Base-by-base conservation (phyloP, 1,140 invertebrate genomes). In the Drosophila santomea region DNA sequence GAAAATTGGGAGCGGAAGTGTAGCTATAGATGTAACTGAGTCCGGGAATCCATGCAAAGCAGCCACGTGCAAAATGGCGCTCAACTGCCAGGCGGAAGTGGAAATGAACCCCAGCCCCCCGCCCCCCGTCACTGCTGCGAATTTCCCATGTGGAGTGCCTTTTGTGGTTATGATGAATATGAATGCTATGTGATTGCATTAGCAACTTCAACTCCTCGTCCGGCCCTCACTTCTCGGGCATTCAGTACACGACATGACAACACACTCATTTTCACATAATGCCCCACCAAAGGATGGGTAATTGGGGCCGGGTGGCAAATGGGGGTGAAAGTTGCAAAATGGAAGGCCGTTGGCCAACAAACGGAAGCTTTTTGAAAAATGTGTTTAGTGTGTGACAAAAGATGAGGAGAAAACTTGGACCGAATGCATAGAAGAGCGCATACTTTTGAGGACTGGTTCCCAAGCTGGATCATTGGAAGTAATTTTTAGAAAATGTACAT, bases 161-260 rank as follows among this genome's bases (percentile, higher is more conserved):
- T 88, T 83, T 89, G 83, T 80, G 83, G 83, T 88, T 89, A 89
- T 88, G 83, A 88, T 88, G 83, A 88, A 88, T 88, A 88, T 83
- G 83, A 88, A 88, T 88, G 84, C 79, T 88, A 88, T 88, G 84
- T 88, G 84, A 88, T 88, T 88, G 83, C 83, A 88, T 88, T 88
- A 88, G 85, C 84, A 89, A 88, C 82, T 86, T 75, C 66, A 63
- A 59, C 83, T 67, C 75, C 63, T 43, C 59, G 38, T 54, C 59
- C 71, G 32, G 43, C 28, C 38, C 10, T 2, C 38, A 12, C 20
- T n/a, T 28, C 47, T 38, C 8, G n/a, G 43, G 41, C 58, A 60
- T 54, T 56, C 50, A 38, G 43, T 47, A 15, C 59, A 64, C 56
- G 60, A 74, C 67, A 78, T 69, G 78, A 68, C 75, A 82, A 81